Evolutionary conservation across 1,140 invertebrate genomes (phyloP).

Genomic region (Bombus superbus): DNA sequence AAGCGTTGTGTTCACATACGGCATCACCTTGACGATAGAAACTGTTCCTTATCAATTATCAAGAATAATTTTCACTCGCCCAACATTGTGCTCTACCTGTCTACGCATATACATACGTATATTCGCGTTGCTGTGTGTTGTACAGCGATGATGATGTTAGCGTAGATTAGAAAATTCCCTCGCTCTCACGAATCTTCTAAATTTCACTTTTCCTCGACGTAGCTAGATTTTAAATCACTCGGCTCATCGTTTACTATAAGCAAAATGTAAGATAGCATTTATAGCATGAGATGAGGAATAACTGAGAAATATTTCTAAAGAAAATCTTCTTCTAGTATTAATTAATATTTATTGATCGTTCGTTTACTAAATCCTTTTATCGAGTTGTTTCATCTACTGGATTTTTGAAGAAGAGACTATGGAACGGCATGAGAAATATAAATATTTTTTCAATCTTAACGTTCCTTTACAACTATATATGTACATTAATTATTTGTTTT

Average conservation of each 20-base stretch:
- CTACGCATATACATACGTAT: too few species aligned
- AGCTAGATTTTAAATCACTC: background rate
- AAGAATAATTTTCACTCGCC: slow-evolving; percentile 21
- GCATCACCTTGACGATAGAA: slow-evolving; percentile 28
- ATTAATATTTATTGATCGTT: background rate
- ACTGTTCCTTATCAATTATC: slow-evolving; percentile 32
- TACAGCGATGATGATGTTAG: background rate
- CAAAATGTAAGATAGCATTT: background rate
- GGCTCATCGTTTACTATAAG: background rate
- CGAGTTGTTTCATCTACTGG: too few species aligned
- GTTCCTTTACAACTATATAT: background rate
- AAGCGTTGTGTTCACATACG: slow-evolving; percentile 15
- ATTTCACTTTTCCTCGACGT: slow-evolving; percentile 36
- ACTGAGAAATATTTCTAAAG: background rate
- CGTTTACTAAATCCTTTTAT: background rate
- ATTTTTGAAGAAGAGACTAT: too few species aligned
- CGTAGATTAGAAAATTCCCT: slow-evolving; percentile 17
- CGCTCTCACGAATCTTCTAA: slow-evolving; percentile 27
- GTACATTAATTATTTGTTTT: background rate
- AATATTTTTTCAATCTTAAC: background rate
- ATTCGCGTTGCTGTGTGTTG: background rate
- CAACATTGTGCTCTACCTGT: background rate
- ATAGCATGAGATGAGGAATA: background rate
- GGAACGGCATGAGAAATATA: too few species aligned
- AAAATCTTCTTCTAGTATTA: too few species aligned